phyloP scores from a whole-genome alignment of 2,797 vertebrate species.

The Aldrovandia affinis region DNA sequence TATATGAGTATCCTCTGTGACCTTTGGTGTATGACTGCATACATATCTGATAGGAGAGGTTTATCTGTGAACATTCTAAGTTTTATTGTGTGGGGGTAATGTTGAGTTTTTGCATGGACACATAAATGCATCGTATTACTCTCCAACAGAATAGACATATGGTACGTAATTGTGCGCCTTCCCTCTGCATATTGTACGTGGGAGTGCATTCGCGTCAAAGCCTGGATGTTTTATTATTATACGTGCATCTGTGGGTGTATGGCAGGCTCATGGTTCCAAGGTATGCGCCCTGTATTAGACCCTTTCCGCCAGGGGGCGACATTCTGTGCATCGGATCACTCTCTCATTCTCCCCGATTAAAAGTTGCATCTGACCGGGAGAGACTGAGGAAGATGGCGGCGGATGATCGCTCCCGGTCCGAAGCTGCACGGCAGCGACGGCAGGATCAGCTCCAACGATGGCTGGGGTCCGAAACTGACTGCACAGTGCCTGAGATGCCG shows the following conservation, averaged over 20 bases:
- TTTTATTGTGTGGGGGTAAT: no score
- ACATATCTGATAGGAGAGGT: no score
- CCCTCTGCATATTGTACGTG: not conserved
- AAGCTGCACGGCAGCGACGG: conserved; percentile 81
- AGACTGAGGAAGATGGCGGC: conserved; percentile 80
- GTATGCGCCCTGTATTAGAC: conserved; percentile 30
- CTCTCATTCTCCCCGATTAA: conserved; percentile 66
- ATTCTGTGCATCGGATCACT: conserved; percentile 52
- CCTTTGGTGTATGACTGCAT: no score
- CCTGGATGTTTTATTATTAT: not conserved
- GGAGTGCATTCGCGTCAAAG: conserved; percentile 24
- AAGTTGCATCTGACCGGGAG: conserved; percentile 47
- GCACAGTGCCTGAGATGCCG: conserved; percentile 60
- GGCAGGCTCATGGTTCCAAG: conserved; percentile 14
- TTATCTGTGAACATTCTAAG: no score
- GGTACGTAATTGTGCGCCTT: not conserved
- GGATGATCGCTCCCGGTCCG: conserved; percentile 85
- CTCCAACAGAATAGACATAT: not conserved
- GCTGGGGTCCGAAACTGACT: conserved; percentile 80
- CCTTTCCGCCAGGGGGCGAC: conserved; percentile 68
- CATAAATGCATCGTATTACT: not conserved
- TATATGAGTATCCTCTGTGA: no score
- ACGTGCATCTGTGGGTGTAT: conserved; percentile 14
- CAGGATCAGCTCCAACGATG: conserved; percentile 83
- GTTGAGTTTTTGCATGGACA: not conserved